Evolutionary conservation across 2,113 vertebrate genomes (phyloP).

Genomic region (Rhizomys pruinosus): DNA sequence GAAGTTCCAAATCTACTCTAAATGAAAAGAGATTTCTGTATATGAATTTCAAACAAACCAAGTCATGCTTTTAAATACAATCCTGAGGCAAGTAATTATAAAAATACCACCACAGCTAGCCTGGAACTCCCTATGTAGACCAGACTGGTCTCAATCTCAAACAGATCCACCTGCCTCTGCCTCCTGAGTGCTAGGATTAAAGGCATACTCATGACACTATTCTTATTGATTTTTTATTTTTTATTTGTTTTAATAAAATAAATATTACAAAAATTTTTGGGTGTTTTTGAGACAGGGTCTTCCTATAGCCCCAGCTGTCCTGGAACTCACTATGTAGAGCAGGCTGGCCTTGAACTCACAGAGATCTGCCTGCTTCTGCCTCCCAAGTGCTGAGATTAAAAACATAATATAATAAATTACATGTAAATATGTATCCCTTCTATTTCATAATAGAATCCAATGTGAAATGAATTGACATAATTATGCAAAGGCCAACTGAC

Average conservation of each 20-base stretch:
- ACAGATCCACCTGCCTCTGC: too few species aligned
- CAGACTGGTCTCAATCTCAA: too few species aligned
- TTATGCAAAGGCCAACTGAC: background rate
- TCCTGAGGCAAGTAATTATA: background rate
- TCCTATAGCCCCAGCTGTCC: too few species aligned
- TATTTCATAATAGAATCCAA: background rate
- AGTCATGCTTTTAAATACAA: background rate
- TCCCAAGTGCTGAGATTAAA: too few species aligned
- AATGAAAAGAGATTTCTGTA: background rate
- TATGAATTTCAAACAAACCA: background rate
- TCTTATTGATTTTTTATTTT: background rate
- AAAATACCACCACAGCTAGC: background rate
- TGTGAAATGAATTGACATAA: background rate
- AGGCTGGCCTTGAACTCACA: too few species aligned
- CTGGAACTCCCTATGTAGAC: too few species aligned
- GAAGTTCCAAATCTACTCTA: background rate
- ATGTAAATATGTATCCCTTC: slow-evolving; percentile 18
- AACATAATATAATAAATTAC: slow-evolving; percentile 13
- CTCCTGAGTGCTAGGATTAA: too few species aligned
- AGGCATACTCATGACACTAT: background rate
- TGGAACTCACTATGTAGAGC: too few species aligned
- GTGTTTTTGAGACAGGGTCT: too few species aligned
- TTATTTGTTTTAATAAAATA: slow-evolving; percentile 1
- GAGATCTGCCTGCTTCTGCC: too few species aligned
- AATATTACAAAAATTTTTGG: background rate